These are phyloP conservation scores for Diprion similis DNA, from an alignment of 1,140 invertebrate genomes.

Conservation along the genomic window DNA sequence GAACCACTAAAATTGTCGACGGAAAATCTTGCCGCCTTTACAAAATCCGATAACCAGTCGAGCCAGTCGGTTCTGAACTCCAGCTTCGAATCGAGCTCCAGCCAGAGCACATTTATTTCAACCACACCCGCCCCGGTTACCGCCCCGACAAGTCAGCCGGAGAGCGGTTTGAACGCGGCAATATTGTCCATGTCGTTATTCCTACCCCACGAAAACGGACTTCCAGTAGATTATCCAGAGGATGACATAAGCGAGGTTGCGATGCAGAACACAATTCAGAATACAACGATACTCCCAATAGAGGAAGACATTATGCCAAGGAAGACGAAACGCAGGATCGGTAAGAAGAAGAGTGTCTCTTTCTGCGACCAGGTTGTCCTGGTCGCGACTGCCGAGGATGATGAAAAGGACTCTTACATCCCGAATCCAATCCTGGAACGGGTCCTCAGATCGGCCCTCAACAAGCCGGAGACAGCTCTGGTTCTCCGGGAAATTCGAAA, in stretches of 20 bases:
- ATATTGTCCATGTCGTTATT: slow-evolving; percentile 57
- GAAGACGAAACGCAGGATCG: slow-evolving; percentile 63
- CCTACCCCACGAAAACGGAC: slow-evolving; percentile 55
- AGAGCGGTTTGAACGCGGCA: slow-evolving; percentile 51
- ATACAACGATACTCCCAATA: slow-evolving; percentile 54
- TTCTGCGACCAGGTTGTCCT: slow-evolving; percentile 93
- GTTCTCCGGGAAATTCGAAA: slow-evolving; percentile 60
- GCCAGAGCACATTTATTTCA: slow-evolving; percentile 42
- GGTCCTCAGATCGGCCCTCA: slow-evolving; percentile 81
- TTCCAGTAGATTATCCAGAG: slow-evolving; percentile 57
- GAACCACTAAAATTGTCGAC: slow-evolving; percentile 30
- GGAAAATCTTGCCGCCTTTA: slow-evolving; percentile 32
- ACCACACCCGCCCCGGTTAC: slow-evolving; percentile 16
- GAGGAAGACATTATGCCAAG: slow-evolving; percentile 54
- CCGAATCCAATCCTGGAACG: slow-evolving; percentile 90
- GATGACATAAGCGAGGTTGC: slow-evolving; percentile 60
- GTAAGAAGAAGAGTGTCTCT: slow-evolving; percentile 91
- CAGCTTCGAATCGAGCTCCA: slow-evolving; percentile 45
- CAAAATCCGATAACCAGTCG: slow-evolving; percentile 36
- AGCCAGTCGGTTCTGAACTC: slow-evolving; percentile 36
- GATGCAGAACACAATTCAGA: slow-evolving; percentile 60
- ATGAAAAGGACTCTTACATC: slow-evolving; percentile 88
- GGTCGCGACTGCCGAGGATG: slow-evolving; percentile 89
- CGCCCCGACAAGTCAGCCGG: slow-evolving; percentile 28
- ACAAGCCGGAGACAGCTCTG: slow-evolving; percentile 71